Conservation (phyloP, 2,888 invertebrate genomes). For the Thereva unica region DNA sequence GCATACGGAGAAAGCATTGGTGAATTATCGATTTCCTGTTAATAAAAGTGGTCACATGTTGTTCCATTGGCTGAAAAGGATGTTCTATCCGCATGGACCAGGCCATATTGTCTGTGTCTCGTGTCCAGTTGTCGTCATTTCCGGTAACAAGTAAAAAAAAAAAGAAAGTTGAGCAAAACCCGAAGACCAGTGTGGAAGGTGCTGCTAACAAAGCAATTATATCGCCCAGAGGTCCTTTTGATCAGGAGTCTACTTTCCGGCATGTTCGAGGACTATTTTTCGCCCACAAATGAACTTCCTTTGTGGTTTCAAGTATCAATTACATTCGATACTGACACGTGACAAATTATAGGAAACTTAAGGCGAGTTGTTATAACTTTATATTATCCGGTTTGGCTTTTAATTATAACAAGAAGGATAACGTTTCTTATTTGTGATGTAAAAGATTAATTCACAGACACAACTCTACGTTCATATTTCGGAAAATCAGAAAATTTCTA, state of each 20-base stretch:
- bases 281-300: neutral
- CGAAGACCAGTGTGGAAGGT: neutral
- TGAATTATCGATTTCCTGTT: constrained; percentile 33
- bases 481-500: too few species aligned
- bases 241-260: constrained; percentile 5
- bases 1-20: neutral
- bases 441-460: too few species aligned
- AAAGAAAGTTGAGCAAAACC: too few species aligned
- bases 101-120: constrained; percentile 8
- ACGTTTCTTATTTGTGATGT: too few species aligned
- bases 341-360: too few species aligned
- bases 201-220: constrained; percentile 32
- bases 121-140: constrained; percentile 13
- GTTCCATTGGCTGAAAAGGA: constrained; percentile 21
- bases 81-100: neutral
- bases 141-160: neutral
- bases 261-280: neutral
- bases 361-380: too few species aligned
- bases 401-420: too few species aligned
- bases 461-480: too few species aligned
- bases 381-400: too few species aligned
- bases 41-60: constrained; percentile 34
- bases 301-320: neutral
- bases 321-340: too few species aligned
- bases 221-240: constrained; percentile 9